phyloP scores from a whole-genome alignment of 1,140 invertebrate genomes.

The Leucophenga varia region DNA sequence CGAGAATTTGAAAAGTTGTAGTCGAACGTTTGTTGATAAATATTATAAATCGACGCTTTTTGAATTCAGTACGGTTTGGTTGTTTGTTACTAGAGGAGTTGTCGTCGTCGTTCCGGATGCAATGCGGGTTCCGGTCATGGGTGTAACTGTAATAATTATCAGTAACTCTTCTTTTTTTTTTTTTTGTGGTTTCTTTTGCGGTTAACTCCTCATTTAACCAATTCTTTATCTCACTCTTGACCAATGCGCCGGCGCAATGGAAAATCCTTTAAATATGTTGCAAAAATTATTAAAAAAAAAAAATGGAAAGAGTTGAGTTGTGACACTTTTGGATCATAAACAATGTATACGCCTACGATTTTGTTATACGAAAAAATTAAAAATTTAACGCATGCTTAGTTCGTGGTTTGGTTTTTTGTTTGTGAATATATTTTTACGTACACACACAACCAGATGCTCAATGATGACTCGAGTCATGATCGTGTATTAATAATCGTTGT shows the following conservation, averaged over 20 bases:
- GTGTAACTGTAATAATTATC: no score
- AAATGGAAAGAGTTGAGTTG: slow-evolving; percentile 42
- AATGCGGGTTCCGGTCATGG: no score
- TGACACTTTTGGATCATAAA: slow-evolving; percentile 44
- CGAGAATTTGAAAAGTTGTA: slow-evolving; percentile 55
- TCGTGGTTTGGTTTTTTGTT: neutral
- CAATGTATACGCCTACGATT: slow-evolving; percentile 42
- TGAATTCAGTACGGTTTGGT: no score
- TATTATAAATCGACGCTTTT: slow-evolving; percentile 34
- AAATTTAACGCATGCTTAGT: slow-evolving; percentile 39
- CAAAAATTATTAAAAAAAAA: slow-evolving; percentile 41
- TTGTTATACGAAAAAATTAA: slow-evolving; percentile 11
- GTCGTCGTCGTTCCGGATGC: no score
- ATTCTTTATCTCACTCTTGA: no score
- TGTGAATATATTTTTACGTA: neutral
- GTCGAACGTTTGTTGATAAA: no score
- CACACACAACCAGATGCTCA: slow-evolving; percentile 34
- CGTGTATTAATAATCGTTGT: slow-evolving; percentile 27
- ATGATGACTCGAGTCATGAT: slow-evolving; percentile 2
- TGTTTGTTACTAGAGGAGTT: no score
- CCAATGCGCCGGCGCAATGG: slow-evolving; percentile 45
- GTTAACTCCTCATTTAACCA: no score
- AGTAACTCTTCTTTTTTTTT: no score
- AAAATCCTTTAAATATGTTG: slow-evolving; percentile 29
- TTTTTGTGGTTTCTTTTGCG: slow-evolving; percentile 6